A percentile compares a stretch with the other conserved stretches of the same genome.
Evolutionary conservation across 2,113 vertebrate species (phyloP).

Genomic region (Oncorhynchus masou): DNA sequence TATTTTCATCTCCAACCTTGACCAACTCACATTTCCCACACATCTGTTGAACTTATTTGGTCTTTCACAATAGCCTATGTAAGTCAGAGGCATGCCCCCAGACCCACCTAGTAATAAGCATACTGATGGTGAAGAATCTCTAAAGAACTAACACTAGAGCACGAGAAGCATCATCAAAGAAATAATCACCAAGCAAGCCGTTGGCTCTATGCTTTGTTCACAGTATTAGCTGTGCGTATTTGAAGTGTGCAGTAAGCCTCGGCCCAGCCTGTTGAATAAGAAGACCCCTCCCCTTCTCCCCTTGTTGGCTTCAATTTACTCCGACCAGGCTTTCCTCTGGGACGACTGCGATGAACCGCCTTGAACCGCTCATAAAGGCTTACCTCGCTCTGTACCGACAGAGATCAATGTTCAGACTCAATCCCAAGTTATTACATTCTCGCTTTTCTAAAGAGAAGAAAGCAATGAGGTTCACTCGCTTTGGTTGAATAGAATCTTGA

Average conservation of each 20-base stretch:
- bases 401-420: constrained; percentile 47
- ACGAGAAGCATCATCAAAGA: too few species aligned
- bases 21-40: too few species aligned
- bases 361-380: constrained; percentile 34
- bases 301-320: constrained; percentile 34
- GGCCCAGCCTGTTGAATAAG: constrained; percentile 28
- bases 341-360: neutral
- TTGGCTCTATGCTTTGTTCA: too few species aligned
- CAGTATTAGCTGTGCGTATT: too few species aligned
- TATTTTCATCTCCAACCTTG: too few species aligned
- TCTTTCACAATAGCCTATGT: too few species aligned
- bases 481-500: constrained; percentile 10
- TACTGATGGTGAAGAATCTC: too few species aligned
- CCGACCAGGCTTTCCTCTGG: neutral
- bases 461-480: constrained; percentile 21
- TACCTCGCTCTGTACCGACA: constrained; percentile 15
- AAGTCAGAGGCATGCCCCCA: too few species aligned
- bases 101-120: too few species aligned
- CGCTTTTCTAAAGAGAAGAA: constrained; percentile 22
- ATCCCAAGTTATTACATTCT: constrained; percentile 41
- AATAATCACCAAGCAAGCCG: too few species aligned
- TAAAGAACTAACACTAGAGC: too few species aligned
- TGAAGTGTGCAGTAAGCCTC: neutral
- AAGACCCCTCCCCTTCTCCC: constrained; percentile 2
- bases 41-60: too few species aligned